These are phyloP conservation scores for Cichlasoma orientale DNA, from an alignment of 2,797 vertebrate genomes.

Conservation along the genomic window DNA sequence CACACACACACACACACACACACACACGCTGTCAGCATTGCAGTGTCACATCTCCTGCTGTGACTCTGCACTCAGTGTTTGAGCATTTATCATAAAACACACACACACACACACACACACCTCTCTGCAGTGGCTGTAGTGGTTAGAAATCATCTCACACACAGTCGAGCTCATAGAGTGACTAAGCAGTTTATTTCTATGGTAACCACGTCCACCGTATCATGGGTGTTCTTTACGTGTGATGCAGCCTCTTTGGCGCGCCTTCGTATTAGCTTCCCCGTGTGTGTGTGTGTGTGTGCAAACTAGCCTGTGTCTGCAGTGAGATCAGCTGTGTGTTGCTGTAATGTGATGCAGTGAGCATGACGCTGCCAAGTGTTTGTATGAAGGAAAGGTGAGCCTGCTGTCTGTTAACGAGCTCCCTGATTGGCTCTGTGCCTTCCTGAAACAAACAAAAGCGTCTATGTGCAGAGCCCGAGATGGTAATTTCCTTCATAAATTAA, in stretches of 20 bases:
- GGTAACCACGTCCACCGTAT: constrained; percentile 28
- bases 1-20: neutral
- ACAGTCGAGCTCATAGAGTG: neutral
- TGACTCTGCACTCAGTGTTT: neutral
- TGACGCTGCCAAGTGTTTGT: constrained; percentile 5
- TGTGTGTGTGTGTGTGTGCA: neutral
- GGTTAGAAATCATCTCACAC: neutral
- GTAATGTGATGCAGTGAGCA: constrained; percentile 49
- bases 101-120: neutral
- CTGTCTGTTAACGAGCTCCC: constrained; percentile 21
- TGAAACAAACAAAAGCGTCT: neutral
- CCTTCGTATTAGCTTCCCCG: neutral
- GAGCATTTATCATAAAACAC: no score
- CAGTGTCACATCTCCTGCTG: neutral
- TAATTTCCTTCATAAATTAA: neutral
- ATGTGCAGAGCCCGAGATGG: neutral
- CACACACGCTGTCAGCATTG: neutral
- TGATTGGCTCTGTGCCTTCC: neutral
- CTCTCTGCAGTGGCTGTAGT: constrained; percentile 1
- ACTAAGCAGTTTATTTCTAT: constrained; percentile 54
- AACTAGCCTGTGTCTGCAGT: neutral
- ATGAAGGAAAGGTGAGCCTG: constrained; percentile 30
- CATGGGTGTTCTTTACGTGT: neutral
- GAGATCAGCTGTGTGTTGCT: constrained; percentile 3
- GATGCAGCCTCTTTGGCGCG: neutral